Conservation (phyloP, 2,113 vertebrate genomes). For the Vulpes ferrilata region DNA sequence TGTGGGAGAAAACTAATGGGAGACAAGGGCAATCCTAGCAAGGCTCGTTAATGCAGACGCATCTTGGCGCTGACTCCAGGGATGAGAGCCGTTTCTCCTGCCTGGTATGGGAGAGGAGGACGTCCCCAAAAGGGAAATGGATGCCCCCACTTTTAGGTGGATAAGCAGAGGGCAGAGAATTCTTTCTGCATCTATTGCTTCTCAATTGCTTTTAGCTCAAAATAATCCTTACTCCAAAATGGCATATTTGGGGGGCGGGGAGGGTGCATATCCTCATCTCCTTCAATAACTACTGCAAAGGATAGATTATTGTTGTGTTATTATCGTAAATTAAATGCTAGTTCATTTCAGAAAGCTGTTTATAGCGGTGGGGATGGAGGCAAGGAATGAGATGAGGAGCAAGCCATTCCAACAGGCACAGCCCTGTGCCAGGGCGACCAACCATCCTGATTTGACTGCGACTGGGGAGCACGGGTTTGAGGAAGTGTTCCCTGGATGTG, state of each 20-base stretch:
- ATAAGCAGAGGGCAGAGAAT: not conserved
- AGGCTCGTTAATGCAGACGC: not conserved
- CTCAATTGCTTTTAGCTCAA: conserved; percentile 17
- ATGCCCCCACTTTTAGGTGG: not conserved
- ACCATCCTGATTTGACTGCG: not conserved
- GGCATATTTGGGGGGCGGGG: not conserved
- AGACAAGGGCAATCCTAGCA: not conserved
- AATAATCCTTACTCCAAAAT: conserved; percentile 28
- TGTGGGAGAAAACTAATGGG: not conserved
- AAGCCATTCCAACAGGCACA: not conserved
- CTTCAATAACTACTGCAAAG: not conserved
- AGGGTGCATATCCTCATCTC: not conserved
- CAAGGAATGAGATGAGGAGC: not conserved
- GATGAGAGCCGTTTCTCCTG: not conserved
- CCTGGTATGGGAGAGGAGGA: not conserved
- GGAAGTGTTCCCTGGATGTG: not conserved
- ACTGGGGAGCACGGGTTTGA: not conserved
- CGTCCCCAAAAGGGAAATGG: not conserved
- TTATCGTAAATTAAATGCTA: not conserved
- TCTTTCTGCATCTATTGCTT: not conserved
- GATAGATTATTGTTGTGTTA: not conserved
- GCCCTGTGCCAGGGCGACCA: not conserved
- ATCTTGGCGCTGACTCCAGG: not conserved
- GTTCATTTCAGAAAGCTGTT: not conserved
- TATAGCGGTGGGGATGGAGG: not conserved